phyloP scores from a whole-genome alignment of 64 coral and sea anemone species.

The Platygyra sinensis region DNA sequence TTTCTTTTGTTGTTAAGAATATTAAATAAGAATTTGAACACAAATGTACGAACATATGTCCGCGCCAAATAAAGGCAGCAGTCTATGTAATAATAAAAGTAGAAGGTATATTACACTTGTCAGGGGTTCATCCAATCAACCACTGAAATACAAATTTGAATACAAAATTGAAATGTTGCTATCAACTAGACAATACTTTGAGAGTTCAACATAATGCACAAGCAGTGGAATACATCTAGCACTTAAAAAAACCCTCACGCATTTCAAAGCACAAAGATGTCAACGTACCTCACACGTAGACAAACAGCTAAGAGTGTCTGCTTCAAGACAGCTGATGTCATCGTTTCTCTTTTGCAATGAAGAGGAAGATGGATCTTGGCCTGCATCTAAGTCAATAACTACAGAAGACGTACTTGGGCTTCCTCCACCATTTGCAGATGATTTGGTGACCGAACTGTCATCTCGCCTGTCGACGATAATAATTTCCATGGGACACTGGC shows the following conservation, averaged over 20 bases:
- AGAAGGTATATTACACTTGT: slow-evolving; percentile 6
- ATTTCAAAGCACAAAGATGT: background rate
- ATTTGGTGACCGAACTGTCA: slow-evolving; percentile 12
- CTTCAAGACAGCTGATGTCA: slow-evolving; percentile 11
- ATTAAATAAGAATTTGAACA: background rate
- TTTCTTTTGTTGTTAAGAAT: background rate
- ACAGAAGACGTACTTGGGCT: background rate
- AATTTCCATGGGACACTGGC: background rate
- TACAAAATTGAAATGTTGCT: too few relatives aligned
- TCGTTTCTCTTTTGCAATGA: slow-evolving; percentile 4
- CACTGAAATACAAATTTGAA: background rate
- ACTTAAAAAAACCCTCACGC: background rate
- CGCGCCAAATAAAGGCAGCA: slow-evolving; percentile 9
- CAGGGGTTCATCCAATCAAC: slow-evolving; percentile 14
- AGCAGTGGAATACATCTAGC: background rate
- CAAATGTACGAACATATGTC: slow-evolving; percentile 10
- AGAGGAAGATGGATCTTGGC: slow-evolving; percentile 5
- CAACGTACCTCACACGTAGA: too few relatives aligned
- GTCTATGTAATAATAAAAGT: slow-evolving; percentile 25
- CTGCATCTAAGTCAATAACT: slow-evolving; percentile 5
- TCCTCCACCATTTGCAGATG: background rate
- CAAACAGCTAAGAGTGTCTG: too few relatives aligned
- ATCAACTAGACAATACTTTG: slow-evolving; percentile 26
- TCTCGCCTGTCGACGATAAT: slow-evolving; percentile 1
- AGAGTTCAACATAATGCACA: too few relatives aligned